Conservation (phyloP, 2,888 invertebrate species). For the Cosmopolites sordidus region DNA sequence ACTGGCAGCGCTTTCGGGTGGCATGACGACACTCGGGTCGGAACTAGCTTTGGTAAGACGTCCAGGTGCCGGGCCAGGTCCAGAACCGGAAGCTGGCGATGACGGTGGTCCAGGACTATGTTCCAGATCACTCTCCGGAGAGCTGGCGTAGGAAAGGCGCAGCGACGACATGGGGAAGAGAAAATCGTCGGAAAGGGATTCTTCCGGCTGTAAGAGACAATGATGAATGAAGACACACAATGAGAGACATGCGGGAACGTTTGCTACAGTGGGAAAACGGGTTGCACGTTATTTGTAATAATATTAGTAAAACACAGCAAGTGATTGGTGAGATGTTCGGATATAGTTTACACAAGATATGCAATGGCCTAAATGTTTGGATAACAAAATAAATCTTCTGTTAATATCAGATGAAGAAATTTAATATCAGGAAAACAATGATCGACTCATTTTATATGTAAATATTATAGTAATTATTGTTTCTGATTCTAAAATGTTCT, state of each 20-base stretch:
- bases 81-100: constrained; percentile 54
- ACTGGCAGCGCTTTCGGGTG: constrained; percentile 68
- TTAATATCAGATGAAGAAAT: too few species aligned
- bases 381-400: too few species aligned
- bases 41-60: constrained; percentile 76
- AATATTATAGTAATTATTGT: too few species aligned
- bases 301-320: too few species aligned
- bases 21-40: constrained; percentile 92
- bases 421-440: too few species aligned
- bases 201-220: constrained; percentile 73
- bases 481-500: too few species aligned
- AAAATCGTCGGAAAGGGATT: constrained; percentile 96
- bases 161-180: constrained; percentile 97
- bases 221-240: constrained; percentile 11
- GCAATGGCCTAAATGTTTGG: too few species aligned
- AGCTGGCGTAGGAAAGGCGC: constrained; percentile 91
- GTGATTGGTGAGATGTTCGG: too few species aligned
- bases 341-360: too few species aligned
- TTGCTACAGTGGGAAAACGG: too few species aligned
- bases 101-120: constrained; percentile 70
- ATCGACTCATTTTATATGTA: too few species aligned
- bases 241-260: not conserved
- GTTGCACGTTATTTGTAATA: too few species aligned
- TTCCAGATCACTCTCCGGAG: constrained; percentile 93
- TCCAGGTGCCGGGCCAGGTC: constrained; percentile 40